Percentiles rank a stretch among this genome's conserved stretches.
These are phyloP conservation scores for Oopsacas minuta DNA, from an alignment of 37 sponge, comb jelly and placozoan genomes.

Conservation along the genomic window DNA sequence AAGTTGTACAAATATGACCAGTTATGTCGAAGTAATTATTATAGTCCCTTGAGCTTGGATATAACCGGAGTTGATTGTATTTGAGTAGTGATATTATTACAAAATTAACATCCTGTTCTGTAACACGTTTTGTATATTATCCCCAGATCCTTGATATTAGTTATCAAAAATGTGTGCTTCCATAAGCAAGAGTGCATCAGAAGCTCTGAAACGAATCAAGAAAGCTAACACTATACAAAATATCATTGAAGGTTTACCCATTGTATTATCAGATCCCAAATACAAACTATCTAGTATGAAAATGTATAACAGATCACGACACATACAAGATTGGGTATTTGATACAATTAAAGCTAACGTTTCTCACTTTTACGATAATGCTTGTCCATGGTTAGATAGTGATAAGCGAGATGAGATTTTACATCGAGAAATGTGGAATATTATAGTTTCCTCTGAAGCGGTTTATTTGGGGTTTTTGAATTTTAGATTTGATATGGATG, in stretches of 20 bases:
- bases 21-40: no score
- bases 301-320: background rate
- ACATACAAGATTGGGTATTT: background rate
- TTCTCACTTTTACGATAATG: background rate
- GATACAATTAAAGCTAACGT: background rate
- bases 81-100: no score
- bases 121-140: no score
- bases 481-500: conserved; percentile 12
- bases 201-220: background rate
- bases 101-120: no score
- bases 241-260: background rate
- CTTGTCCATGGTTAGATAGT: background rate
- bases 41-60: no score
- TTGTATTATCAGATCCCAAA: background rate
- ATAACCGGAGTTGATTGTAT: no score
- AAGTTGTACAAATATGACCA: no score
- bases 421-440: conserved; percentile 12
- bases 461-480: background rate
- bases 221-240: background rate
- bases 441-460: background rate
- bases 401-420: background rate
- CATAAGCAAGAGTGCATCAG: background rate
- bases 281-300: background rate
- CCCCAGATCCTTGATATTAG: no score
- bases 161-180: background rate